Evolutionary conservation across 1,140 invertebrate genomes (phyloP), one percentile per base, ranked within the genome.

Genomic region (Frieseomelitta varia): DNA sequence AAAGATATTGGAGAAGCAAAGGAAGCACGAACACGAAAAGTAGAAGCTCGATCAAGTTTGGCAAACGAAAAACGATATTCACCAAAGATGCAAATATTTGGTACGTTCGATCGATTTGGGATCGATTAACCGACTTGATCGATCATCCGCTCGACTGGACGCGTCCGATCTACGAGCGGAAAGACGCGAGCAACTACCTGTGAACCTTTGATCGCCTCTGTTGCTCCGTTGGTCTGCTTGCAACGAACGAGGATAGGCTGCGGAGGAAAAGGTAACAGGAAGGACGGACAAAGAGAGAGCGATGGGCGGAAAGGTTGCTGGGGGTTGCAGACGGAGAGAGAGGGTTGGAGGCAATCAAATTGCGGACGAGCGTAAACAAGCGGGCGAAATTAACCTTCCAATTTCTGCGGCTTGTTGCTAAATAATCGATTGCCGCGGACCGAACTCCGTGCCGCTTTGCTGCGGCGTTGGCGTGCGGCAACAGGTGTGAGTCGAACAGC

Each of bases 321-420:
- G 30, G 30, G 39, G 39, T 47, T 47, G 39, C 39, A 47, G 39
- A 47, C 27, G 19, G 14, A 63, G 51, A 24, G 34, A n/a, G 14
- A 63, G 51, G 27, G 68, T 61, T 69, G 24, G n/a, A 75, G 80
- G 84, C 90, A 90, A 93, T 92, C 88, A 93, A 93, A 92, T 91
- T 90, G 92, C 88, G 88, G 86, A 90, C 85, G 91, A 92, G 91
- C 90, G 91, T 92, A 92, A 92, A 92, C 92, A 91, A 92, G 87
- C 91, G 91, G 90, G 87, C 88, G 89, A 93, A 93, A 92, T 93
- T 93, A 93, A 93, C 92, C 92, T 92, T 90, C 91, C 92, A 92
- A 93, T 93, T 93, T 93, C 91, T 92, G 92, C 91, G 91, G 92
- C 92, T 93, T 93, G 92, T 93, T 92, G 92, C 92, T 92, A 93